These are phyloP conservation scores for Pipistrellus nathusii DNA, from an alignment of 2,797 vertebrate genomes.

Conservation along the genomic window DNA sequence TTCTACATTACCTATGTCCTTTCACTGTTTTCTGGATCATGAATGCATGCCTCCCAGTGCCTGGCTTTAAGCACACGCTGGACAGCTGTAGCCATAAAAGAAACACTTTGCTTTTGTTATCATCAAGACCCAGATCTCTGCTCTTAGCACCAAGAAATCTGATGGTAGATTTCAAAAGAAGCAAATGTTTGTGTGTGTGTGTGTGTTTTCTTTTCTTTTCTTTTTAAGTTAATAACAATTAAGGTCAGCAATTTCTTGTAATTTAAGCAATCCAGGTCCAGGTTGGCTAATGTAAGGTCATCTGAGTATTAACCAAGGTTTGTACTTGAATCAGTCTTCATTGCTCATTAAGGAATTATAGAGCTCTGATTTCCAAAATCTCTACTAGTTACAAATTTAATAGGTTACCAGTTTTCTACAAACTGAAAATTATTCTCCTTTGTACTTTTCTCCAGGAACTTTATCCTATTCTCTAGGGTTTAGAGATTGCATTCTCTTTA, in stretches of 20 bases:
- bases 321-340: conserved; percentile 5
- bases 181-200: neutral
- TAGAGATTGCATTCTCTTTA: conserved; percentile 1
- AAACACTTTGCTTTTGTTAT: neutral
- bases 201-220: neutral
- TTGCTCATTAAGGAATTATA: neutral
- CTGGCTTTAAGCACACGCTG: neutral
- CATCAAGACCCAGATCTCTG: neutral
- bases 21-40: neutral
- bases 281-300: conserved; percentile 21
- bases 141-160: neutral
- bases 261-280: conserved; percentile 13
- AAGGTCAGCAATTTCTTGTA: conserved; percentile 1
- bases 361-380: neutral
- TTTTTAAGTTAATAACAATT: neutral
- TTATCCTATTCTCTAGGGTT: neutral
- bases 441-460: conserved; percentile 22
- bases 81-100: neutral
- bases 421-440: neutral
- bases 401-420: neutral
- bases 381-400: neutral
- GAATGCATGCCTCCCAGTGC: neutral
- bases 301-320: neutral
- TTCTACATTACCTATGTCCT: neutral
- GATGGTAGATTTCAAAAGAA: neutral